Conservation (phyloP, 2,888 invertebrate species). For the Lithophane socia region DNA sequence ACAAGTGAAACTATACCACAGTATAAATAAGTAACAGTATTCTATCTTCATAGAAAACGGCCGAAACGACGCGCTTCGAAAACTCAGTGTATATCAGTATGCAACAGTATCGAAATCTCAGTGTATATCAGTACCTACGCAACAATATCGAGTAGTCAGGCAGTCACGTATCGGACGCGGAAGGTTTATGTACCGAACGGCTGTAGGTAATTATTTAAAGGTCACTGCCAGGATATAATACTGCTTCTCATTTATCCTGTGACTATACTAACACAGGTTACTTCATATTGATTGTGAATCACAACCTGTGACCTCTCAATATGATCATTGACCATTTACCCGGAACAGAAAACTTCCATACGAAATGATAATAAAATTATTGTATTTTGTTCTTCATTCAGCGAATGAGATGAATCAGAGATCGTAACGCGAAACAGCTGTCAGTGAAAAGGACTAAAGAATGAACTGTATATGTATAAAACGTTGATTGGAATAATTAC, state of each 20-base stretch:
- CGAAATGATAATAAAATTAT: slow-evolving; percentile 12
- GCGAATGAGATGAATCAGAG: slow-evolving; percentile 50
- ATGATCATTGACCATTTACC: slow-evolving; percentile 25
- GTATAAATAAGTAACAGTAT: too few relatives aligned
- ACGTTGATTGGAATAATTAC: slow-evolving; percentile 38
- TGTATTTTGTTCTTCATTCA: slow-evolving; percentile 17
- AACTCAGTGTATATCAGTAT: too few relatives aligned
- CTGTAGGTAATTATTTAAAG: too few relatives aligned
- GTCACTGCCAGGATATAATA: too few relatives aligned
- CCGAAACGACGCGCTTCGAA: too few relatives aligned
- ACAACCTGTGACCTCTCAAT: slow-evolving; percentile 39
- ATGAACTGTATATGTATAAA: background rate
- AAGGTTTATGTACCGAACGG: too few relatives aligned
- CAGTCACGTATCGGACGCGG: too few relatives aligned
- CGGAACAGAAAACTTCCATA: slow-evolving; percentile 46
- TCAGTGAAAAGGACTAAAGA: slow-evolving; percentile 1
- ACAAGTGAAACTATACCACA: slow-evolving; percentile 64
- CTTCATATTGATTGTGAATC: slow-evolving; percentile 66
- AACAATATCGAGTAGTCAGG: too few relatives aligned
- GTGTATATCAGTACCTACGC: too few relatives aligned
- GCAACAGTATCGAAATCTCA: too few relatives aligned
- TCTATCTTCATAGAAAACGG: too few relatives aligned
- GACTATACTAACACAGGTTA: slow-evolving; percentile 39
- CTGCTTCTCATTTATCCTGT: too few relatives aligned
- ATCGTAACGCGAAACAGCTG: slow-evolving; percentile 24